Percentiles rank a stretch among this genome's conserved stretches.
Evolutionary conservation across 2,113 vertebrate genomes (phyloP).

Genomic region (Strix uralensis): DNA sequence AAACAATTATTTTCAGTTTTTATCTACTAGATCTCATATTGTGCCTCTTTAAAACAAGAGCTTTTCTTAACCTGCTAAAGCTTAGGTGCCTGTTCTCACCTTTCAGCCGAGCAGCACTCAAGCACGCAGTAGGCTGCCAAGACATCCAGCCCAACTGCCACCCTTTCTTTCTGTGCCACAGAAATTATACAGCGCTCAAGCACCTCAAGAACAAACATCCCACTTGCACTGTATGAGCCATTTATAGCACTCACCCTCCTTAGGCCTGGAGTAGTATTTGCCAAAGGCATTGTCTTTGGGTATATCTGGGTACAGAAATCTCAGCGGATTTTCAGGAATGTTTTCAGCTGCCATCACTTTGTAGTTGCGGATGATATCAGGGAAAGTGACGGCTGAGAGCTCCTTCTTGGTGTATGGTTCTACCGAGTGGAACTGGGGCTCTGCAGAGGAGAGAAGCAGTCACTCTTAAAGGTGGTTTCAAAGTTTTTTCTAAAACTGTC

Average conservation of each 20-base stretch:
- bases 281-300: conserved; percentile 94
- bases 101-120: not conserved
- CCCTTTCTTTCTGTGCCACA: not conserved
- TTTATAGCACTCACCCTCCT: conserved; percentile 79
- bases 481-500: not conserved
- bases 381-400: conserved; percentile 89
- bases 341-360: conserved; percentile 97
- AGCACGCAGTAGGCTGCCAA: not conserved
- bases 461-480: not conserved
- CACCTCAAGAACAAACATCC: not conserved
- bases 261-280: conserved; percentile 93
- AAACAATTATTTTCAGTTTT: not conserved
- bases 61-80: not conserved
- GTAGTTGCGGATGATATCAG: conserved; percentile 95
- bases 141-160: not conserved
- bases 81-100: not conserved
- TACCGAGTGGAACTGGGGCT: conserved; percentile 87
- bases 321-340: conserved; percentile 93
- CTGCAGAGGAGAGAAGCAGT: conserved; percentile 45
- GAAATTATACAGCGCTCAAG: not conserved
- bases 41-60: not conserved
- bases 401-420: conserved; percentile 97
- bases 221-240: accelerated
- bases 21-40: not conserved
- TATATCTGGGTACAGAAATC: conserved; percentile 87